phyloP scores from a whole-genome alignment of 2,888 invertebrate genomes.

The Tholera decimalis region DNA sequence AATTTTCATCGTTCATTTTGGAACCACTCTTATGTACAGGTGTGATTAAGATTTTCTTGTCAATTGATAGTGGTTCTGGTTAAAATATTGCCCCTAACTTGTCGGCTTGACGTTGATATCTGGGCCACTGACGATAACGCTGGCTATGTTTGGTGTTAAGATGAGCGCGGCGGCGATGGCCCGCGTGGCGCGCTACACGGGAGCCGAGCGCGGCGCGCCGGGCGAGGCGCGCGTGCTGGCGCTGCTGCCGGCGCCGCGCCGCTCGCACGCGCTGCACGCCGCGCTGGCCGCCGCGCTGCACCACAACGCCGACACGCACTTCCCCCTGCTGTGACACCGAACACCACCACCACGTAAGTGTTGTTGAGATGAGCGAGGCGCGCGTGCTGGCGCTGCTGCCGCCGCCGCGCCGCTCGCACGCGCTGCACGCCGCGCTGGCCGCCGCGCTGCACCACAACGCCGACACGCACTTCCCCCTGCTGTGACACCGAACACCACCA shows the following conservation, averaged over 20 bases:
- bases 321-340: slow-evolving; percentile 73
- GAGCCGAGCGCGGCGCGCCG: slow-evolving; percentile 65
- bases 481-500: slow-evolving; percentile 61
- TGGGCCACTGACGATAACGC: too few relatives aligned
- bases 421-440: slow-evolving; percentile 78
- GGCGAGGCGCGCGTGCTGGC: slow-evolving; percentile 69
- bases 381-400: slow-evolving; percentile 75
- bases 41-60: too few relatives aligned
- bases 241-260: slow-evolving; percentile 72
- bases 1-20: too few relatives aligned
- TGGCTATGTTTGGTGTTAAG: slow-evolving; percentile 35
- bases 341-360: not conserved
- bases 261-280: slow-evolving; percentile 76
- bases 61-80: too few relatives aligned
- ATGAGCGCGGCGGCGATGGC: slow-evolving; percentile 83
- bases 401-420: slow-evolving; percentile 67
- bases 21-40: too few relatives aligned
- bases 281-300: slow-evolving; percentile 76
- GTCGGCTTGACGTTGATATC: too few relatives aligned
- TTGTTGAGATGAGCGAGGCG: slow-evolving; percentile 51
- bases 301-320: slow-evolving; percentile 78
- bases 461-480: slow-evolving; percentile 76
- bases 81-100: too few relatives aligned
- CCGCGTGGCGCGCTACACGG: slow-evolving; percentile 85
- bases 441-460: slow-evolving; percentile 77